These are phyloP conservation scores for Nerophis lumbriciformis DNA, from an alignment of 2,113 vertebrate species.

Conservation along the genomic window DNA sequence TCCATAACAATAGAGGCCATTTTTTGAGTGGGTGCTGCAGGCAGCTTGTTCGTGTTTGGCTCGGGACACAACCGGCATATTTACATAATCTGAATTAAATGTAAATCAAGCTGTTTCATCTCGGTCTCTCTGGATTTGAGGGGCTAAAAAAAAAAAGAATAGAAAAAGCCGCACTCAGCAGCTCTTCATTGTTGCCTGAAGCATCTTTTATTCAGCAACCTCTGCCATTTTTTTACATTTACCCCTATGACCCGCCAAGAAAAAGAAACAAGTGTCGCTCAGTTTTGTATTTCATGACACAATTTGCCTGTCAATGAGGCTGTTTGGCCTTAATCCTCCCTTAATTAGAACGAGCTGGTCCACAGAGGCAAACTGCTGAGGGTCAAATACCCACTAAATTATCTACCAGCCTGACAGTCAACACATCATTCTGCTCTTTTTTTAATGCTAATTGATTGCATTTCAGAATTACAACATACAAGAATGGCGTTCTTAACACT, in stretches of 20 bases:
- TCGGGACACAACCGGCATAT: conserved; percentile 58
- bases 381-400: conserved; percentile 56
- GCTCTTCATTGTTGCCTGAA: conserved; percentile 26
- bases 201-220: conserved; percentile 44
- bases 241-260: conserved; percentile 50
- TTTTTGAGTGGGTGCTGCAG: conserved; percentile 33
- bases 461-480: too few relatives aligned
- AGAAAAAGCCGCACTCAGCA: conserved; percentile 6
- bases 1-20: conserved; percentile 62
- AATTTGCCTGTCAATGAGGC: conserved; percentile 57
- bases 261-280: conserved; percentile 26
- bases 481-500: too few relatives aligned
- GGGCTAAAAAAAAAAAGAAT: conserved; percentile 50
- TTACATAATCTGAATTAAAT: conserved; percentile 77
- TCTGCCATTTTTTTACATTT: conserved; percentile 32
- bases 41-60: conserved; percentile 46
- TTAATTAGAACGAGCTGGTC: conserved; percentile 59
- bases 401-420: conserved; percentile 53
- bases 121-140: conserved; percentile 56
- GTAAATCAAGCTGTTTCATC: conserved; percentile 70
- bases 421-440: conserved; percentile 51
- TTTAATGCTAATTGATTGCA: neutral
- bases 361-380: conserved; percentile 42
- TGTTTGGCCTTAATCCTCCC: conserved; percentile 62
- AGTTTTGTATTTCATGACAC: conserved; percentile 52